Conservation (phyloP, 2,888 invertebrate genomes). For the Drosophila quinaria region DNA sequence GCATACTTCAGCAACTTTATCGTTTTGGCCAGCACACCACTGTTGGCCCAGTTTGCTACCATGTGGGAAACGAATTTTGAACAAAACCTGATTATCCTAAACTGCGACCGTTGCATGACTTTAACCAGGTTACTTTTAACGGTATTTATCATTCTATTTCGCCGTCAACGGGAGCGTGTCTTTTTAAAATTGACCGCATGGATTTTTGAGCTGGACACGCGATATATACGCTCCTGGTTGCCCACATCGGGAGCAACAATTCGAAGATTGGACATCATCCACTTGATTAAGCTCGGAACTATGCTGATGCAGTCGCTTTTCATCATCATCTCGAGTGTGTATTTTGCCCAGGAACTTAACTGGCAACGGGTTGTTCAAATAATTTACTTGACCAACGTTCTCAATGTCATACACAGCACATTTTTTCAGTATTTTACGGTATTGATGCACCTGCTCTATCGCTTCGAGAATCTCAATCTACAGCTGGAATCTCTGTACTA, state of each 20-base stretch:
- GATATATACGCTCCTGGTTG: slow-evolving; percentile 1
- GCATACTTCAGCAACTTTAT: slow-evolving; percentile 21
- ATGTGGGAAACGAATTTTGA: slow-evolving; percentile 6
- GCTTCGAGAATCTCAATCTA: slow-evolving; percentile 24
- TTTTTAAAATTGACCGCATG: slow-evolving; percentile 2
- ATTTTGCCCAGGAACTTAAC: not conserved
- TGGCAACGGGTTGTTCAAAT: not conserved
- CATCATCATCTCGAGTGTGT: slow-evolving; percentile 5
- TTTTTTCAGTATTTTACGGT: slow-evolving; percentile 31
- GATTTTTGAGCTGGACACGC: slow-evolving; percentile 21
- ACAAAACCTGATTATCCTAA: slow-evolving; percentile 10
- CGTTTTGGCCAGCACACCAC: slow-evolving; percentile 12
- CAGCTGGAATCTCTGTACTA: slow-evolving; percentile 27
- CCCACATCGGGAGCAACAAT: not conserved
- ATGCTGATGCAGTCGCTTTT: slow-evolving; percentile 15
- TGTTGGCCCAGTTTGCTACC: slow-evolving; percentile 4
- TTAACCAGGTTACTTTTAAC: slow-evolving; percentile 3
- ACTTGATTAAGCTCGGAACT: slow-evolving; percentile 3
- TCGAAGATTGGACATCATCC: slow-evolving; percentile 12
- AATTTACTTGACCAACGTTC: slow-evolving; percentile 5
- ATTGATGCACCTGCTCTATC: slow-evolving; percentile 20
- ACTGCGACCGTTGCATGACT: slow-evolving; percentile 1
- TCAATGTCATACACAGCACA: slow-evolving; percentile 28
- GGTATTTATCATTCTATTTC: slow-evolving; percentile 10
- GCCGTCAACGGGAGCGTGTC: slow-evolving; percentile 17